Conservation (phyloP, 2,797 vertebrate genomes). For the Betta splendens region DNA sequence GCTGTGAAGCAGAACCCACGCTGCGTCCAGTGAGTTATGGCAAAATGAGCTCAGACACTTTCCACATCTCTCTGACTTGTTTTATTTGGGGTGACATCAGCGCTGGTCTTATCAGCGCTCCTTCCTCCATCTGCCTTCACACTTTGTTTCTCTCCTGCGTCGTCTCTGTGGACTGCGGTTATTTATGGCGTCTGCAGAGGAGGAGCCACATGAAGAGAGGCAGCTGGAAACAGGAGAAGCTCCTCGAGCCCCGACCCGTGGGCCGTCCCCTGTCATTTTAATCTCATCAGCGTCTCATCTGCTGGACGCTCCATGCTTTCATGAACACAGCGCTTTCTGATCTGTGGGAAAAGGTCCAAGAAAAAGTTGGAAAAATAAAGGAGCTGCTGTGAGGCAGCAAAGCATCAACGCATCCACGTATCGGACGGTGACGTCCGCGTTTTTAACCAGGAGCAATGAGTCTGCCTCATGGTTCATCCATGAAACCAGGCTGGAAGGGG, state of each 20-base stretch:
- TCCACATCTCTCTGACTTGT: constrained; percentile 30
- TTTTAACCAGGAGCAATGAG: too few species aligned
- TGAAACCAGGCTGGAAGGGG: too few species aligned
- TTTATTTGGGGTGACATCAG: constrained; percentile 64
- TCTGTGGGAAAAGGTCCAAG: constrained; percentile 31
- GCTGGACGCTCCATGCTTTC: constrained; percentile 40
- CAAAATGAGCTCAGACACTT: constrained; percentile 62
- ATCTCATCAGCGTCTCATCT: constrained; percentile 45
- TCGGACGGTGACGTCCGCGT: too few species aligned
- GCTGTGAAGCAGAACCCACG: constrained; percentile 9
- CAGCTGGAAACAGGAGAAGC: constrained; percentile 24
- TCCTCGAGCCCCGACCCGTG: constrained; percentile 55
- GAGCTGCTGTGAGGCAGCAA: constrained; percentile 68
- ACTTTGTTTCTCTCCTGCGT: constrained; percentile 39
- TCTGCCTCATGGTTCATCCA: too few species aligned
- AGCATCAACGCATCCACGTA: too few species aligned
- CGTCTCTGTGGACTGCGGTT: constrained; percentile 34
- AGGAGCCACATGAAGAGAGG: constrained; percentile 30
- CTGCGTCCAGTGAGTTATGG: constrained; percentile 42
- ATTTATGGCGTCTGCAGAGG: constrained; percentile 55
- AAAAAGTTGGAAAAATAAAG: constrained; percentile 22
- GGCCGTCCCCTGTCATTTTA: constrained; percentile 45
- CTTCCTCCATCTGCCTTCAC: constrained; percentile 46
- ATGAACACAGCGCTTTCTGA: constrained; percentile 28
- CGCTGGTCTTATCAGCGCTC: constrained; percentile 56